Evolutionary conservation across 1,140 invertebrate species (phyloP).

Genomic region (Euura lappo): DNA sequence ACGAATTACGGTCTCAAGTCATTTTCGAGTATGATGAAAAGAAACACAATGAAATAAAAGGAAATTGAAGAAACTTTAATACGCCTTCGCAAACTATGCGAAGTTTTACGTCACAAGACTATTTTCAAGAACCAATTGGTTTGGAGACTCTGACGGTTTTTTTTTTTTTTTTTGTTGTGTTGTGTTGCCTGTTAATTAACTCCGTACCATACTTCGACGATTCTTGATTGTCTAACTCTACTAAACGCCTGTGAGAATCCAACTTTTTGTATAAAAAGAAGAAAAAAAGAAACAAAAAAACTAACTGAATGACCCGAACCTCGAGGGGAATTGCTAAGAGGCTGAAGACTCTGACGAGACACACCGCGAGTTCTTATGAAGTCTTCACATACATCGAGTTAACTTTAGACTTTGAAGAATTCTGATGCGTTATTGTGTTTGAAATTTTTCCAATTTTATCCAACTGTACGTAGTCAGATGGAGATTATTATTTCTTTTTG

Average conservation of each 20-base stretch:
- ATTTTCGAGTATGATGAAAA: too few species aligned
- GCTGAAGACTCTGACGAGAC: background rate
- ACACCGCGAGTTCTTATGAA: background rate
- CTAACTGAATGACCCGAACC: background rate
- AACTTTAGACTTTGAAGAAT: background rate
- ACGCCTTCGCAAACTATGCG: too few species aligned
- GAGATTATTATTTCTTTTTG: too few species aligned
- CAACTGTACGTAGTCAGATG: too few species aligned
- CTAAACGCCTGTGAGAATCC: background rate
- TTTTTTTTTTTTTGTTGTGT: background rate
- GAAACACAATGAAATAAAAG: too few species aligned
- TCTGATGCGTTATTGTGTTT: too few species aligned
- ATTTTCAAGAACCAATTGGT: background rate
- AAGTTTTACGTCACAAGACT: background rate
- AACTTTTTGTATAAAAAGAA: background rate
- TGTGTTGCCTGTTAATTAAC: background rate
- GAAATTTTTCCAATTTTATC: background rate
- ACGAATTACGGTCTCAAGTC: too few species aligned
- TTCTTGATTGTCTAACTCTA: background rate
- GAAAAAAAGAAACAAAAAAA: background rate
- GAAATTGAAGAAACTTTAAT: too few species aligned
- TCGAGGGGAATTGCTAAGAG: background rate
- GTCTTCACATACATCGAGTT: background rate
- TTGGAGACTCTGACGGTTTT: background rate
- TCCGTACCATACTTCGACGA: background rate